Conservation (phyloP, 1,140 invertebrate genomes). For the Hylyphantes graminicola region DNA sequence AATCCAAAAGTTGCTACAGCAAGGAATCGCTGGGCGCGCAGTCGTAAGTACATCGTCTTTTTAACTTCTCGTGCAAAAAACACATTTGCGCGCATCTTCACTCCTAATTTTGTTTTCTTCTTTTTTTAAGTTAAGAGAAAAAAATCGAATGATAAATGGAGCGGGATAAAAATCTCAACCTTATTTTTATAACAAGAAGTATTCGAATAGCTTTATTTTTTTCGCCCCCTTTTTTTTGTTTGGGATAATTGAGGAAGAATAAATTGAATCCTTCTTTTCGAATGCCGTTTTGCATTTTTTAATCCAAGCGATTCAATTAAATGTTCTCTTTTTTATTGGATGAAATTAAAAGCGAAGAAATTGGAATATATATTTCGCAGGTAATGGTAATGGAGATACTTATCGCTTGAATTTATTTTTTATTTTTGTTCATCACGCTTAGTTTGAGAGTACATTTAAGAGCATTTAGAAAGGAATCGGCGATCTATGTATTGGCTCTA, state of each 20-base stretch:
- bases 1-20: conserved; percentile 52
- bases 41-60: conserved; percentile 33
- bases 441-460: too few species aligned
- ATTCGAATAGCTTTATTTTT: conserved; percentile 5
- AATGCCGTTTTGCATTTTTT: conserved; percentile 17
- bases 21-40: conserved; percentile 43
- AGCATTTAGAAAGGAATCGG: too few species aligned
- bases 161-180: conserved; percentile 9
- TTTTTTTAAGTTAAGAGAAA: background rate
- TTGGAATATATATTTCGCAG: too few species aligned
- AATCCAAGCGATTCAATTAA: conserved; percentile 37
- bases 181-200: conserved; percentile 27
- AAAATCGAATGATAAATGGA: conserved; percentile 31
- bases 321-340: conserved; percentile 14
- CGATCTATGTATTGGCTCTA: too few species aligned
- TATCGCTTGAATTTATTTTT: too few species aligned
- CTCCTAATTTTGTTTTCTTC: background rate
- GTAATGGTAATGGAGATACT: too few species aligned
- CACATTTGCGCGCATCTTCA: background rate
- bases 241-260: conserved; percentile 16
- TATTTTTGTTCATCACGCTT: too few species aligned
- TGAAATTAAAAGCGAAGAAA: background rate
- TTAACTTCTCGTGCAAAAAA: conserved; percentile 9
- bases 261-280: conserved; percentile 37
- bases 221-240: background rate